Evolutionary conservation across 2,797 vertebrate species (phyloP), one percentile per base, ranked within the genome.

Genomic region (Furcifer pardalis): DNA sequence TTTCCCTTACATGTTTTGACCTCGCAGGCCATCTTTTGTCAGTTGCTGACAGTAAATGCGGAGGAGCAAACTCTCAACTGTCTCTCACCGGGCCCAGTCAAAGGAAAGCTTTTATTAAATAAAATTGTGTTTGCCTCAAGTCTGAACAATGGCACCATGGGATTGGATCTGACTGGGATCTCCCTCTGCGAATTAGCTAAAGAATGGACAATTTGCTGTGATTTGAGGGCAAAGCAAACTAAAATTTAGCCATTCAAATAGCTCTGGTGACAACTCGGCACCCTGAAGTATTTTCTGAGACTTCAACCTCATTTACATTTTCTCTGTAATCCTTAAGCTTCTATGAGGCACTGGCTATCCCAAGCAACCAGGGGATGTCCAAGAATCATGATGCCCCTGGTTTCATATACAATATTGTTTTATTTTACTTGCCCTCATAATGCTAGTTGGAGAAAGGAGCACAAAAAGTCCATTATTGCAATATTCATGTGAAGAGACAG

Each of bases 141-240:
- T 0, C 78, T 30, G 44, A 73, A 86, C 76, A 35, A 1, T 77
- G 0, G 80, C 84, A 60, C 12, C 71, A n/a, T 72, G 62, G 85
- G 91, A 87, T 40, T 59, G 8, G 83, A 77, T 59, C 82, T 75
- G 79, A 86, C 88, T 84, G 84, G 76, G 37, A 84, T 35, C 2
- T 81, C 85, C 87, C 62, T 15, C 83, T 81, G 56, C 69, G 81
- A 40, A 82, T 87, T 62, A 37, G 12, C 30, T 82, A 88, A n/a
- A 84, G 89, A 87, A 68, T 84, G 84, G 68, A 63, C 71, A 78
- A 92, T 91, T 86, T 81, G 60, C 7, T 35, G 72, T 79, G 83
- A 76, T 42, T 21, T n/a, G 49, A 35, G 23, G 35, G 15, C n/a
- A 27, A 15, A 23, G 32, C 40, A 27, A 42, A 8, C 13, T 68